A percentile compares a stretch with the other conserved stretches of the same genome.
Conservation (phyloP, 2,888 invertebrate genomes). For the Pterostichus madidus region DNA sequence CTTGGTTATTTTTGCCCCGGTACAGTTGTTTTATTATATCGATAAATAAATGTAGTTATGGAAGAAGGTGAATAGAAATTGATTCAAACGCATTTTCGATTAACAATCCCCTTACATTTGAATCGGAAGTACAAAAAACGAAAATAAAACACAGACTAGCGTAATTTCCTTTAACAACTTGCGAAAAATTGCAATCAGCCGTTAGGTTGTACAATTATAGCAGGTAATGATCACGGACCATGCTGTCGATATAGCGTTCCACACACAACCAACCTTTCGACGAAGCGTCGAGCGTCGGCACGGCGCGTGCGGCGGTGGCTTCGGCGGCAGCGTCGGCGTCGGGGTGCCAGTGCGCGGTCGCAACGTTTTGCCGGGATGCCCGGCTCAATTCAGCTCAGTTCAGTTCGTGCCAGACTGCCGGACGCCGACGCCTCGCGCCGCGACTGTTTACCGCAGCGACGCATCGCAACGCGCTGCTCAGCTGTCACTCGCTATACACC, state of each 20-base stretch:
- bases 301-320: slow-evolving; percentile 13
- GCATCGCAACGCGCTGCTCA: slow-evolving; percentile 51
- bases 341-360: slow-evolving; percentile 60
- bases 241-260: slow-evolving; percentile 52
- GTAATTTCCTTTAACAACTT: slow-evolving; percentile 65
- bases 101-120: neutral
- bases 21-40: too few species aligned
- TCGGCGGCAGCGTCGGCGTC: slow-evolving; percentile 35
- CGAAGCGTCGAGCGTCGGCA: slow-evolving; percentile 22
- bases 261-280: slow-evolving; percentile 18
- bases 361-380: slow-evolving; percentile 66
- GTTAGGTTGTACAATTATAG: slow-evolving; percentile 60
- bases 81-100: neutral
- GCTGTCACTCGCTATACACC: neutral
- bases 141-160: slow-evolving; percentile 38
- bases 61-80: too few species aligned
- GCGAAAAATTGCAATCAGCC: slow-evolving; percentile 65
- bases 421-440: slow-evolving; percentile 40
- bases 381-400: slow-evolving; percentile 67
- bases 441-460: slow-evolving; percentile 14
- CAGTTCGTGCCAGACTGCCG: slow-evolving; percentile 60
- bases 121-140: slow-evolving; percentile 21
- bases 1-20: too few species aligned
- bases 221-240: slow-evolving; percentile 59
- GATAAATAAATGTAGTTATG: neutral